phyloP scores from a whole-genome alignment of 30 jellyfish, hydroid and myxozoan species.

The Turritopsis dohrnii region DNA sequence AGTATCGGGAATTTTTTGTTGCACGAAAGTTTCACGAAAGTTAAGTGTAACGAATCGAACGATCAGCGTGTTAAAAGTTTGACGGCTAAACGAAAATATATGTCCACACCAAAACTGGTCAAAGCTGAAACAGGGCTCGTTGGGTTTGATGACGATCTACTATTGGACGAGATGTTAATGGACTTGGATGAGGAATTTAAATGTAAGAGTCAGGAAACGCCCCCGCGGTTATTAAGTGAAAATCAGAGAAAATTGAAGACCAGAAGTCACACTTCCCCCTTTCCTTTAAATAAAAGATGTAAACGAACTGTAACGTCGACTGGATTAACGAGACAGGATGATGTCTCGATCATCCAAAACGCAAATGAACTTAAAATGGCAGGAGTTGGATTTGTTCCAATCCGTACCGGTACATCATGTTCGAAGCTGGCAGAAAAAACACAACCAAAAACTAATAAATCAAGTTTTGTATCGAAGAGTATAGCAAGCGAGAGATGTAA shows the following conservation, averaged over 20 bases:
- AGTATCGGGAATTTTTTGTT: background rate
- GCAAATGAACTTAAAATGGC: background rate
- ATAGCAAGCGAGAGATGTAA: background rate
- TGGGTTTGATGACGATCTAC: conserved; percentile 18
- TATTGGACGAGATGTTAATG: conserved; percentile 13
- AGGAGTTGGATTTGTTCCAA: background rate
- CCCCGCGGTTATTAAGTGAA: conserved; percentile 11
- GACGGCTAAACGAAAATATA: background rate
- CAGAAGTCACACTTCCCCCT: conserved; percentile 33
- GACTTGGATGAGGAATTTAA: conserved; percentile 28
- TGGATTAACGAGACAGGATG: background rate
- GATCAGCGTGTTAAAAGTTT: background rate
- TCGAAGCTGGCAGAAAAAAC: background rate
- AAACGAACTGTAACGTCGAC: background rate
- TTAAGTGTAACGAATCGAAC: background rate
- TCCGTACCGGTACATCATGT: background rate
- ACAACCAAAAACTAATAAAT: background rate
- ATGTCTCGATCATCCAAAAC: background rate
- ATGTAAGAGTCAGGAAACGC: conserved; percentile 30
- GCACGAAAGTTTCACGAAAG: background rate
- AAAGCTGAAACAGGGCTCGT: background rate
- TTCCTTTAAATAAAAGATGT: conserved; percentile 15
- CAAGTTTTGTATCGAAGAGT: background rate
- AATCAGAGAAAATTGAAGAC: conserved; percentile 24
- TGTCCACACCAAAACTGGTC: conserved; percentile 1